A percentile compares a stretch with the other conserved stretches of the same genome.
phyloP scores from a whole-genome alignment of 2,113 vertebrate genomes.

The Calyptommatus sinebrachiatus region DNA sequence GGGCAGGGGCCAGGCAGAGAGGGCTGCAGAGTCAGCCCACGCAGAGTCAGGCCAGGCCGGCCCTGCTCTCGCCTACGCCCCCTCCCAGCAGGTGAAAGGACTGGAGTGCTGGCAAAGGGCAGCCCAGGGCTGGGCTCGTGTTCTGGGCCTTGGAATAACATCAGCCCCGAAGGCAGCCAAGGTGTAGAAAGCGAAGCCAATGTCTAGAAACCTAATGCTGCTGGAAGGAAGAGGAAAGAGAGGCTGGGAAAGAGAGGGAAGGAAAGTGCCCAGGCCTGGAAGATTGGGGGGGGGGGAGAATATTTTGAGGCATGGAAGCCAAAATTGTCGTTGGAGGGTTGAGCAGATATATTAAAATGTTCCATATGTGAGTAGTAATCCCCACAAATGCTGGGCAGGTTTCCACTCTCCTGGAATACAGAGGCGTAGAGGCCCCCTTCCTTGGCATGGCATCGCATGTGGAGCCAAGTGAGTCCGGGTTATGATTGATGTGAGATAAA shows the following conservation, averaged over 20 bases:
- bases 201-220: not conserved
- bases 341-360: not conserved
- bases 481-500: not conserved
- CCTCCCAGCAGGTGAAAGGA: slow-evolving; percentile 32
- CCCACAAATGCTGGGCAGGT: not conserved
- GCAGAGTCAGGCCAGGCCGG: not conserved
- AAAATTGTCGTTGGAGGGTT: not conserved
- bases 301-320: not conserved
- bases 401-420: slow-evolving; percentile 9
- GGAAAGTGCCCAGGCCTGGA: not conserved
- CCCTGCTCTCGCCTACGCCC: not conserved
- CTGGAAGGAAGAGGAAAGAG: not conserved
- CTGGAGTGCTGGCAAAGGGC: slow-evolving; percentile 14
- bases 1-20: not conserved
- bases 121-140: not conserved
- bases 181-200: not conserved
- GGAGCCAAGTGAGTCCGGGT: not conserved
- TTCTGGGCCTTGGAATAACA: slow-evolving; percentile 11
- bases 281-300: no score
- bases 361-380: not conserved
- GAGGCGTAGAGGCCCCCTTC: no score
- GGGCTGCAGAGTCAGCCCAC: not conserved
- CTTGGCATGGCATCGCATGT: not conserved
- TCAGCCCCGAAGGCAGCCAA: not conserved
- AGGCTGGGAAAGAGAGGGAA: not conserved